phyloP scores from a whole-genome alignment of 2,888 invertebrate species.

The Matsumyia berberina region DNA sequence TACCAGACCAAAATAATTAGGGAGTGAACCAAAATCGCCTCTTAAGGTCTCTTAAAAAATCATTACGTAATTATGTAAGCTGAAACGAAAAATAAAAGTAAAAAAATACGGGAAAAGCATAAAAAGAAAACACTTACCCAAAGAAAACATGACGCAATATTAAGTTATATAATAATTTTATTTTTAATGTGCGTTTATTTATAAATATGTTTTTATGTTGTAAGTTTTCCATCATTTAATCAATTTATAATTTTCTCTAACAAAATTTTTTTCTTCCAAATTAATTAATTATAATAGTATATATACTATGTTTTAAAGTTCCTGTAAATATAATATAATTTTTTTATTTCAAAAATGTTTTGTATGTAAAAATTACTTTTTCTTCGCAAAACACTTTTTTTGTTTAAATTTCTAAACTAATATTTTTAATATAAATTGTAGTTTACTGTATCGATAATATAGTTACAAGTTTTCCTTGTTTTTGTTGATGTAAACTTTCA shows the following conservation, averaged over 20 bases:
- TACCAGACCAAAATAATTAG: too few species aligned
- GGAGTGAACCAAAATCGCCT: too few species aligned
- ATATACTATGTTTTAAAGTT: constrained; percentile 63
- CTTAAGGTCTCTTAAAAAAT: too few species aligned
- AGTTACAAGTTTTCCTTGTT: constrained; percentile 76
- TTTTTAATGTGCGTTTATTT: constrained; percentile 72
- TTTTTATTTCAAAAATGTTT: constrained; percentile 48
- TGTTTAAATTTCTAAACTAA: constrained; percentile 57
- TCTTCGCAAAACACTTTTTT: constrained; percentile 19
- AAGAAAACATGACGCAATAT: constrained; percentile 62
- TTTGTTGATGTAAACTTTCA: constrained; percentile 71
- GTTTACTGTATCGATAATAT: constrained; percentile 74
- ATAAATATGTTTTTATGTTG: constrained; percentile 54
- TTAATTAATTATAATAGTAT: constrained; percentile 60
- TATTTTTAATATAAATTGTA: constrained; percentile 58
- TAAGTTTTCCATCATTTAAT: constrained; percentile 1
- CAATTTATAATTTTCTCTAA: constrained; percentile 64
- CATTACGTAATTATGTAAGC: too few species aligned
- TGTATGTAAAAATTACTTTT: constrained; percentile 60
- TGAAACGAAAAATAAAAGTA: neutral
- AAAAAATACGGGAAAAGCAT: constrained; percentile 8
- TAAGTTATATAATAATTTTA: constrained; percentile 58
- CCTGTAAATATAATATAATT: constrained; percentile 72
- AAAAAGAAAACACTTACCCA: neutral
- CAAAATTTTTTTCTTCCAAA: constrained; percentile 60